phyloP scores from a whole-genome alignment of 2,888 invertebrate species.

The Adelognathus sp. region DNA sequence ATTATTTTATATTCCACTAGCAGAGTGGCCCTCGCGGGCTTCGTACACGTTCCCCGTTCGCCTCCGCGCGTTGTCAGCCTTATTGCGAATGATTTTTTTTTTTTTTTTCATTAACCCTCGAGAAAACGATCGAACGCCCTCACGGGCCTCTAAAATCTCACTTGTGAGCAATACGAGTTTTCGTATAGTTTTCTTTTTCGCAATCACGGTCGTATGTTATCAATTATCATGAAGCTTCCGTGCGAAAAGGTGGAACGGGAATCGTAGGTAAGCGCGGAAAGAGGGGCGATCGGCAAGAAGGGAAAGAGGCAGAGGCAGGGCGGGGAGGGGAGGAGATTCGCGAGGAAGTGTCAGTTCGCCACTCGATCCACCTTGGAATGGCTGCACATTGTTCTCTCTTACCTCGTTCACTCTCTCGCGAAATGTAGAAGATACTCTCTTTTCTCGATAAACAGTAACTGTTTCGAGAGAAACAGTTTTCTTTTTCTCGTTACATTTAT shows the following conservation, averaged over 20 bases:
- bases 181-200: too few species aligned
- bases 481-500: too few species aligned
- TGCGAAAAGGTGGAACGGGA: constrained; percentile 50
- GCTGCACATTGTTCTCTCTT: constrained; percentile 69
- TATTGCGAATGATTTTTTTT: constrained; percentile 31
- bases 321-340: constrained; percentile 50
- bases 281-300: not conserved
- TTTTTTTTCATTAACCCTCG: too few species aligned
- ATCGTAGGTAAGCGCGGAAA: constrained; percentile 48
- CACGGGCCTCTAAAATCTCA: not conserved
- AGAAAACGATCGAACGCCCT: constrained; percentile 22
- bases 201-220: not conserved
- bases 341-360: constrained; percentile 71
- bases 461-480: too few species aligned
- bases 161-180: constrained; percentile 2
- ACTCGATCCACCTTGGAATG: constrained; percentile 68
- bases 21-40: constrained; percentile 58
- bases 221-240: constrained; percentile 23
- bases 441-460: too few species aligned
- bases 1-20: constrained; percentile 72
- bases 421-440: not conserved
- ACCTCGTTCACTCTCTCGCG: not conserved
- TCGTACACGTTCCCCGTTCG: constrained; percentile 28
- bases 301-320: not conserved
- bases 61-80: constrained; percentile 21